Evolutionary conservation across 1,140 invertebrate species (phyloP).

Genomic region (Pogonomyrmex barbatus): DNA sequence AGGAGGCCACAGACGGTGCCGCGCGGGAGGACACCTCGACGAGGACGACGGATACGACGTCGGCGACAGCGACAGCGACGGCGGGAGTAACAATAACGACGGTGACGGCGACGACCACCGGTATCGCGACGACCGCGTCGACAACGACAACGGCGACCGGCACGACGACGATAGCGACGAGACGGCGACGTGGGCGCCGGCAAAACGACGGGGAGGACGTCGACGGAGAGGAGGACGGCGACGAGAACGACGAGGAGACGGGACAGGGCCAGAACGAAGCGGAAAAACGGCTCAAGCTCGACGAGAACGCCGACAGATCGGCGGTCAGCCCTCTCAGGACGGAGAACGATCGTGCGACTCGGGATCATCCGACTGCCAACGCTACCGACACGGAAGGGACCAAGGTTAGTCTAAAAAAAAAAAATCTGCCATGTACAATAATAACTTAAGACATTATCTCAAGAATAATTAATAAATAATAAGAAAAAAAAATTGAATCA

Average conservation of each 20-base stretch:
- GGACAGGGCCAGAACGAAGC: conserved; percentile 68
- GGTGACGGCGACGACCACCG: conserved; percentile 38
- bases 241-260: conserved; percentile 83
- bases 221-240: conserved; percentile 80
- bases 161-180: conserved; percentile 72
- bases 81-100: conserved; percentile 41
- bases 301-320: conserved; percentile 73
- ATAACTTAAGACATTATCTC: background rate
- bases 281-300: conserved; percentile 79
- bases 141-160: conserved; percentile 77
- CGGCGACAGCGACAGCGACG: conserved; percentile 58
- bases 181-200: conserved; percentile 61
- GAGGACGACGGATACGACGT: conserved; percentile 64
- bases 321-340: conserved; percentile 75
- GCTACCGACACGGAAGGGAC: conserved; percentile 81
- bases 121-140: conserved; percentile 67
- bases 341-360: conserved; percentile 78
- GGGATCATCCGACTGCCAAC: conserved; percentile 78
- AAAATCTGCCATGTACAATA: background rate
- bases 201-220: conserved; percentile 67
- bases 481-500: background rate
- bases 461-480: no score
- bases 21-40: conserved; percentile 65
- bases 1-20: conserved; percentile 72
- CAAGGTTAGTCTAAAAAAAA: conserved; percentile 76